phyloP scores from a whole-genome alignment of 2,888 invertebrate species.

The Hirtodrosophila cameraria region DNA sequence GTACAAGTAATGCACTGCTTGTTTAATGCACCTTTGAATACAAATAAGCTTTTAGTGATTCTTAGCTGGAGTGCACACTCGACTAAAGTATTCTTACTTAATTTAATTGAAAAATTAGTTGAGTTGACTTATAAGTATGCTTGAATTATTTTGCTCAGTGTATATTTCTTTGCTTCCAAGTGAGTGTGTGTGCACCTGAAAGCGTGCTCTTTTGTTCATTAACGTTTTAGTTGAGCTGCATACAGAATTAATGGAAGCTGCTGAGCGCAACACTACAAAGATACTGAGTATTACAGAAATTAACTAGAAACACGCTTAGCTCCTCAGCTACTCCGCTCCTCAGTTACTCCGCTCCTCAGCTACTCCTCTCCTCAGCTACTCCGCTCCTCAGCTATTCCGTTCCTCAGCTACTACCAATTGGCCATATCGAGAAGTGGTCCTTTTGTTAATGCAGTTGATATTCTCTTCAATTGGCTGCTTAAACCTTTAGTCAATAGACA shows the following conservation, averaged over 20 bases:
- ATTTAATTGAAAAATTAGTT: too few relatives aligned
- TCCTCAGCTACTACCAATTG: slow-evolving; percentile 6
- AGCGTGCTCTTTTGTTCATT: slow-evolving; percentile 63
- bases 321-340: too few relatives aligned
- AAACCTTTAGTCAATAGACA: slow-evolving; percentile 13
- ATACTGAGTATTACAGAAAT: slow-evolving; percentile 38
- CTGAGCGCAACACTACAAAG: slow-evolving; percentile 1
- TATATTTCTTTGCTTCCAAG: neutral
- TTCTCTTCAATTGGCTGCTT: neutral
- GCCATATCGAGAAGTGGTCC: neutral
- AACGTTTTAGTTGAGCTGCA: slow-evolving; percentile 64
- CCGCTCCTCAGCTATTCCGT: too few relatives aligned
- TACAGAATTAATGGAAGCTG: slow-evolving; percentile 73
- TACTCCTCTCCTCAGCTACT: too few relatives aligned
- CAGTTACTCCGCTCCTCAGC: too few relatives aligned
- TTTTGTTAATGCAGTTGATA: slow-evolving; percentile 5
- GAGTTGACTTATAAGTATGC: too few relatives aligned
- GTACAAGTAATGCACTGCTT: too few relatives aligned
- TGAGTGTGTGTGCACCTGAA: slow-evolving; percentile 45
- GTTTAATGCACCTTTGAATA: too few relatives aligned
- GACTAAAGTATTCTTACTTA: too few relatives aligned
- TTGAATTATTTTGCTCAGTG: neutral
- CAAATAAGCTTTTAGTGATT: too few relatives aligned
- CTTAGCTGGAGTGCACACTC: too few relatives aligned
- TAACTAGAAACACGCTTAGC: slow-evolving; percentile 19